Evolutionary conservation across 2,797 vertebrate species (phyloP).

Genomic region (Dallia pectoralis): DNA sequence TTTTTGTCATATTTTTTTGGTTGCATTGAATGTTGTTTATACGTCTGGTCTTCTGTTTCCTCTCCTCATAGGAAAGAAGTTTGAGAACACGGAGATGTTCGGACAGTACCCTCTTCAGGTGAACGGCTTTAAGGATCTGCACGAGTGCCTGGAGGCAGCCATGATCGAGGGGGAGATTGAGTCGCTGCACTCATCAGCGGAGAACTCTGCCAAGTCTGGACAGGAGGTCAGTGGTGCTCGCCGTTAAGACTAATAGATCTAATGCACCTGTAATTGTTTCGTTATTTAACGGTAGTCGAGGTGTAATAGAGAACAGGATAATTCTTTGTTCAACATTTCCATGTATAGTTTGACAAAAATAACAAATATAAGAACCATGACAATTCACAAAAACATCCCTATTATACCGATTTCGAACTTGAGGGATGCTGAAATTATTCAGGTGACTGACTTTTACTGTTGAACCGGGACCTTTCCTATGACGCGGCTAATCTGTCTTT

Average conservation of each 20-base stretch:
- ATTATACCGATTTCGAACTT: neutral
- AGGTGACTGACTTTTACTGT: constrained; percentile 25
- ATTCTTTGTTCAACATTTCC: no score
- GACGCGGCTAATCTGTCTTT: constrained; percentile 44
- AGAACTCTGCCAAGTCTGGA: constrained; percentile 93
- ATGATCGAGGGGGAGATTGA: constrained; percentile 99
- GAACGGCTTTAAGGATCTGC: constrained; percentile 98
- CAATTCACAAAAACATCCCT: neutral
- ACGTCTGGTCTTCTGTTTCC: constrained; percentile 11
- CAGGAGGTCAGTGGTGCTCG: constrained; percentile 86
- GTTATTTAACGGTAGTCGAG: neutral
- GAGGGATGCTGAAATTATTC: constrained; percentile 19
- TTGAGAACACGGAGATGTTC: constrained; percentile 98
- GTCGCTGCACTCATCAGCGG: constrained; percentile 90
- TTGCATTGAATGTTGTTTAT: no score
- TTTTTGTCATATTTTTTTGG: neutral
- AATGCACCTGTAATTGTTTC: neutral
- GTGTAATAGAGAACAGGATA: neutral
- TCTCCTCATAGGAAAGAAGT: constrained; percentile 88
- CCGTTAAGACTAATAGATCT: neutral
- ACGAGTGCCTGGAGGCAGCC: constrained; percentile 97
- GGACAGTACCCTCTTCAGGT: constrained; percentile 98
- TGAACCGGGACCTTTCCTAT: constrained; percentile 22
- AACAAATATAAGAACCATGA: neutral
- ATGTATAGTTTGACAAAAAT: no score